phyloP scores from a whole-genome alignment of 2,113 vertebrate species.

The Taurulus bubalis region DNA sequence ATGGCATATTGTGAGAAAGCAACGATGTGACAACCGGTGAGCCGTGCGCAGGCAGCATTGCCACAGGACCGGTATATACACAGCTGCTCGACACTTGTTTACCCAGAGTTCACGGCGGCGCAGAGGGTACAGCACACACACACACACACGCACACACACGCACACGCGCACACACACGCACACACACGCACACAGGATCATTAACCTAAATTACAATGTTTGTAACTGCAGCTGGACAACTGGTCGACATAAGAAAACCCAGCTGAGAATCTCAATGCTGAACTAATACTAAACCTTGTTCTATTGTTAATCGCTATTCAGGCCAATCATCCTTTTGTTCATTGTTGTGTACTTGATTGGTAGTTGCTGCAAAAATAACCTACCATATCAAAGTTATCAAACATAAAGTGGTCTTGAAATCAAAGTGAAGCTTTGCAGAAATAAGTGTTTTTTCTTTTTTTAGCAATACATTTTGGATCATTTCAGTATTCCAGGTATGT shows the following conservation, averaged over 20 bases:
- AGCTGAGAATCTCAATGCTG: constrained; percentile 28
- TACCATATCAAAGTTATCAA: neutral
- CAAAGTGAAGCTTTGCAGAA: neutral
- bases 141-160: constrained; percentile 9
- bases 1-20: constrained; percentile 24
- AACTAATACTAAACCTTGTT: constrained; percentile 23
- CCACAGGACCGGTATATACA: constrained; percentile 47
- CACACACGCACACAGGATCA: constrained; percentile 37
- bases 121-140: constrained; percentile 20
- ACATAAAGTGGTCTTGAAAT: neutral
- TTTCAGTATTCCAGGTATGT: neutral
- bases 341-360: neutral
- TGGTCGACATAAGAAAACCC: constrained; percentile 21
- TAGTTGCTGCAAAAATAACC: neutral
- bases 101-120: constrained; percentile 54
- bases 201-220: constrained; percentile 54
- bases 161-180: constrained; percentile 30
- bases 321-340: constrained; percentile 7
- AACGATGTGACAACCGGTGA: constrained; percentile 50
- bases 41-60: constrained; percentile 19
- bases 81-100: constrained; percentile 57
- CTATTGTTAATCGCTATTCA: neutral
- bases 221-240: constrained; percentile 52
- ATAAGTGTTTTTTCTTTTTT: neutral
- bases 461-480: neutral